Conservation (phyloP, 2,888 invertebrate genomes). For the Neelides folsomi region DNA sequence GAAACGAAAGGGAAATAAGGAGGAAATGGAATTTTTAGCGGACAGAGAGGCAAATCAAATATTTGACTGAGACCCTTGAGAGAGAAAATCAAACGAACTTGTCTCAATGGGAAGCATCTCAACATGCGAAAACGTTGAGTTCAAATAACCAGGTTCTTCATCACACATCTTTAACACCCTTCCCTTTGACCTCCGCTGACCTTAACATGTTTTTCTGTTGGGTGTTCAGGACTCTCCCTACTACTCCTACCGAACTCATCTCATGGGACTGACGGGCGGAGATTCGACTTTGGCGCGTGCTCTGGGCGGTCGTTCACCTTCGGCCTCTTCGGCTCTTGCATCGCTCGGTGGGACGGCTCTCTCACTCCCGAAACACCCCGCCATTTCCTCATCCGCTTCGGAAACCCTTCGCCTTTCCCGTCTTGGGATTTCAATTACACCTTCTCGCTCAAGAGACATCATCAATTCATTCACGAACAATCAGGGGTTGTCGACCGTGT, state of each 20-base stretch:
- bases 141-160: no score
- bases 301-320: conserved; percentile 29
- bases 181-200: not conserved
- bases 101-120: conserved; percentile 7
- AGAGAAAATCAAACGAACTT: conserved; percentile 20
- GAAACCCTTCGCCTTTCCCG: conserved; percentile 13
- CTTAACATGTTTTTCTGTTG: conserved; percentile 11
- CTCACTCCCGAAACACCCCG: conserved; percentile 8
- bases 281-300: conserved; percentile 51
- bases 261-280: conserved; percentile 39
- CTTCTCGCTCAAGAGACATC: conserved; percentile 31
- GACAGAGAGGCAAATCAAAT: conserved; percentile 26
- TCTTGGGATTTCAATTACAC: conserved; percentile 12
- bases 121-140: not conserved
- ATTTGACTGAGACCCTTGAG: conserved; percentile 21
- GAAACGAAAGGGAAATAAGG: no score
- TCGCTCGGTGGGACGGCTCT: conserved; percentile 17
- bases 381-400: no score
- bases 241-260: conserved; percentile 49
- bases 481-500: conserved; percentile 4
- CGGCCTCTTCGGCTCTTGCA: conserved; percentile 28
- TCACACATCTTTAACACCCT: no score
- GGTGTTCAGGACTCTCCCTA: conserved; percentile 37
- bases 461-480: conserved; percentile 20
- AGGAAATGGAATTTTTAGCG: conserved; percentile 11